A percentile compares a stretch with the other conserved stretches of the same genome.
These are phyloP conservation scores for Coecobrya sp. DNA, from an alignment of 2,888 invertebrate genomes.

Conservation along the genomic window DNA sequence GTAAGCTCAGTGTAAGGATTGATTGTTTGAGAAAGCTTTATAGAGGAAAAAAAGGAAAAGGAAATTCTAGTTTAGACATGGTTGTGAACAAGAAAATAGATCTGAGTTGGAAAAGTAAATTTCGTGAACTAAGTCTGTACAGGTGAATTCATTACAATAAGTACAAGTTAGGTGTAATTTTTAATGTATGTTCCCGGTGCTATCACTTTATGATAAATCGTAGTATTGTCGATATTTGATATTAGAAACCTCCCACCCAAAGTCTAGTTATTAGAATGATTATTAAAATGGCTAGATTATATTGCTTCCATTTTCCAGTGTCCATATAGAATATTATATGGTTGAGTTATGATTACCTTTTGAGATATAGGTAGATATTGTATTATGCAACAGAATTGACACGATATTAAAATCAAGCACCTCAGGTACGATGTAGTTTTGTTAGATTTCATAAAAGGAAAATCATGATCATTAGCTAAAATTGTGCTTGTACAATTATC, in stretches of 20 bases:
- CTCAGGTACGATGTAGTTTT: conserved; percentile 22
- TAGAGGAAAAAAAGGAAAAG: background rate
- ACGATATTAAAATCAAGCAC: conserved; percentile 18
- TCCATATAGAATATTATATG: background rate
- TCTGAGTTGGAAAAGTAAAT: conserved; percentile 42
- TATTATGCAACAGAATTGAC: background rate
- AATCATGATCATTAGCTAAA: background rate
- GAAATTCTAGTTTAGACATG: conserved; percentile 50
- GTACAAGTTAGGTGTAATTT: conserved; percentile 65
- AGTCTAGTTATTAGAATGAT: conserved; percentile 39
- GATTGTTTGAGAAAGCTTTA: background rate
- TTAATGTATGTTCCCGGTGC: conserved; percentile 57
- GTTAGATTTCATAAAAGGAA: conserved; percentile 25
- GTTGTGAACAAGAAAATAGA: conserved; percentile 62
- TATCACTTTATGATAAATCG: conserved; percentile 32
- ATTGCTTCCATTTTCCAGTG: conserved; percentile 50
- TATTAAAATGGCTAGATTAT: background rate
- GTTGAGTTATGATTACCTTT: conserved; percentile 13
- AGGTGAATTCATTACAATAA: conserved; percentile 42
- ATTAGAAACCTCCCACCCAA: conserved; percentile 45
- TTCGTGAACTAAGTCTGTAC: conserved; percentile 7
- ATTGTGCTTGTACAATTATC: background rate
- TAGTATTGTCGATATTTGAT: conserved; percentile 49
- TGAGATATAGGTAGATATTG: conserved; percentile 16
- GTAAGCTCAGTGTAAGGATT: background rate